Conservation (phyloP, 1,140 invertebrate species). For the Caenorhabditis latens region DNA sequence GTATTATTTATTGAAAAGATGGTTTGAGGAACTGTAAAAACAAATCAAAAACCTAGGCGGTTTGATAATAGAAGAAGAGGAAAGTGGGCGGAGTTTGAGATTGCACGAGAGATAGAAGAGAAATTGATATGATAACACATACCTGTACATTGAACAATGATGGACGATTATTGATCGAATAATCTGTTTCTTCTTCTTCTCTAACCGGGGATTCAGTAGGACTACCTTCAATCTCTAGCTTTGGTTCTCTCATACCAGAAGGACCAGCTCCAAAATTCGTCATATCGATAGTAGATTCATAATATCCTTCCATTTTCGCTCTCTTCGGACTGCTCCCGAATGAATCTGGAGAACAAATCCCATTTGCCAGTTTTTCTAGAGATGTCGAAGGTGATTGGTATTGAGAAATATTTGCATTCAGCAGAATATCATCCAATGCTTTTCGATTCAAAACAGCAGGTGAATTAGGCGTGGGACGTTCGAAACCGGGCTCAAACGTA, state of each 20-base stretch:
- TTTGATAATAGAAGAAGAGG: not conserved
- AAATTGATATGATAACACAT: constrained; percentile 5
- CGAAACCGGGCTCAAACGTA: not conserved
- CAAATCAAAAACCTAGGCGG: constrained; percentile 45
- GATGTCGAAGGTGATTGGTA: too few species aligned
- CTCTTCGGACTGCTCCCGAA: too few species aligned
- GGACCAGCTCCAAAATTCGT: not conserved
- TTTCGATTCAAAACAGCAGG: constrained; percentile 8
- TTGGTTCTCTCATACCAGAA: too few species aligned
- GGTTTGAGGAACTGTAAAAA: constrained; percentile 6
- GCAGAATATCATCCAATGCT: not conserved
- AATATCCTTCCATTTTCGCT: too few species aligned
- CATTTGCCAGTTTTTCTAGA: too few species aligned
- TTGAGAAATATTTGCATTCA: not conserved
- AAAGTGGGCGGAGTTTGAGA: constrained; percentile 20
- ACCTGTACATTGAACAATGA: constrained; percentile 18
- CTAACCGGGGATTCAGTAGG: too few species aligned
- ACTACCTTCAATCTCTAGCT: not conserved
- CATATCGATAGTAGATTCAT: not conserved
- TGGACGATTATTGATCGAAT: constrained; percentile 21
- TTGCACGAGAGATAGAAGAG: not conserved
- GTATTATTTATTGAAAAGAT: not conserved
- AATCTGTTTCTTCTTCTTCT: not conserved
- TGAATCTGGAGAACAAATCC: too few species aligned
- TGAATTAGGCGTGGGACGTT: not conserved